These are phyloP conservation scores for Excalfactoria chinensis DNA, from an alignment of 2,113 vertebrate genomes.

Conservation along the genomic window DNA sequence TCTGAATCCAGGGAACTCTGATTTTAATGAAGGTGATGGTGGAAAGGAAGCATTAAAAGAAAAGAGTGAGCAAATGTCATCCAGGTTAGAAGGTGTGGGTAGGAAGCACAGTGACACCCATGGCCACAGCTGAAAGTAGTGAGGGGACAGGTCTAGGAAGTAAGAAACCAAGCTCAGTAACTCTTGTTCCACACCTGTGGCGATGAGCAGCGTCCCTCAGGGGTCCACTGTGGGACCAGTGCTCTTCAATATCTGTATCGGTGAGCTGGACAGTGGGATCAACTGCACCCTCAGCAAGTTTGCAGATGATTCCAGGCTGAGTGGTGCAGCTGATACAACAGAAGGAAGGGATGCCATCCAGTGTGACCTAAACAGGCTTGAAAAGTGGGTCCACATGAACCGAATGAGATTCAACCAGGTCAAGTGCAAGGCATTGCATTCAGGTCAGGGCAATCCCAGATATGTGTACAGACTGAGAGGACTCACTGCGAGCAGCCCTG, in stretches of 20 bases:
- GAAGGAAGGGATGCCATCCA: no score
- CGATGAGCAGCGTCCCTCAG: neutral
- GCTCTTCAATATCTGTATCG: neutral
- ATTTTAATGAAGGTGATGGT: neutral
- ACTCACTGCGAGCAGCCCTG: neutral
- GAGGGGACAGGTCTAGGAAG: neutral
- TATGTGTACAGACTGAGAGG: no score
- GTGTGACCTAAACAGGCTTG: no score
- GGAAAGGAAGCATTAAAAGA: conserved; percentile 6
- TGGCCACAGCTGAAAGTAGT: neutral
- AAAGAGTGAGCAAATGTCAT: neutral
- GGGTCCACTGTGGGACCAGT: neutral
- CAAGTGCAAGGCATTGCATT: no score
- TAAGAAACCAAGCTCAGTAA: neutral
- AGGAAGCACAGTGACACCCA: conserved; percentile 19
- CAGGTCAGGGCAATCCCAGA: no score
- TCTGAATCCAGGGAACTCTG: neutral
- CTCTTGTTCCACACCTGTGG: neutral
- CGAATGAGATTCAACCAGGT: no score
- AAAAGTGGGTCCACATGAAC: no score
- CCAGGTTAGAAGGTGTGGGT: conserved; percentile 17
- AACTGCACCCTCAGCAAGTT: neutral
- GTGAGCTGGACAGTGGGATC: no score
- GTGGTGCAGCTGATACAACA: no score
- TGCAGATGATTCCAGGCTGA: neutral